A percentile compares a stretch with the other conserved stretches of the same genome.
These are phyloP conservation scores for Eustalomyia histrio DNA, from an alignment of 2,888 invertebrate genomes.

Conservation along the genomic window DNA sequence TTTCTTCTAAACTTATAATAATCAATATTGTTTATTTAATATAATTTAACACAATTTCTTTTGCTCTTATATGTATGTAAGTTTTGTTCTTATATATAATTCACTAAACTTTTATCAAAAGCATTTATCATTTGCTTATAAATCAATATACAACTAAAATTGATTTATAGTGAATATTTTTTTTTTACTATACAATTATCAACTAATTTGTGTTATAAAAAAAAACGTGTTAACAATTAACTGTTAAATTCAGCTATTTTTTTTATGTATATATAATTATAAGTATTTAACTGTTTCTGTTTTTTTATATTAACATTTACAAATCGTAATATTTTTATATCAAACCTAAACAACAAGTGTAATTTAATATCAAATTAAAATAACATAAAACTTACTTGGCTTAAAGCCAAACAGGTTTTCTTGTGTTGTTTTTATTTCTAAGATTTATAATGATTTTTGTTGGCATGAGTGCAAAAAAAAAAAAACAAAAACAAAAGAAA, in stretches of 20 bases:
- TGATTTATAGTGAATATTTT: no score
- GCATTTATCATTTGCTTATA: no score
- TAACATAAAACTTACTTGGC: background rate
- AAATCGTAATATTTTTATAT: background rate
- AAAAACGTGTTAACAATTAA: slow-evolving; percentile 11
- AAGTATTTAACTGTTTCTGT: background rate
- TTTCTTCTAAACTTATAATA: no score
- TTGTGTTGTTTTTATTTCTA: background rate
- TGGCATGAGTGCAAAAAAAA: background rate
- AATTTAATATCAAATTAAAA: background rate
- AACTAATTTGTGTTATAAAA: background rate
- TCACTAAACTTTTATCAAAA: no score
- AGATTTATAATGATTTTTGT: background rate
- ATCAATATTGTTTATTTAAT: no score
- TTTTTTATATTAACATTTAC: background rate
- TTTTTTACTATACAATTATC: no score
- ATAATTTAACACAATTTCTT: no score
- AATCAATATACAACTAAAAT: no score
- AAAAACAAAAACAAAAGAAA: background rate
- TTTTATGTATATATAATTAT: background rate
- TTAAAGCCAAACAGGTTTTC: slow-evolving; percentile 18
- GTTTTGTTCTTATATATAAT: no score
- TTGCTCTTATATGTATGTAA: no score
- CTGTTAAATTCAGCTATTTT: background rate
- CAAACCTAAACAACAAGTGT: background rate